Evolutionary conservation across 2,113 vertebrate genomes (phyloP).

Genomic region (Muntiacus muntjak): DNA sequence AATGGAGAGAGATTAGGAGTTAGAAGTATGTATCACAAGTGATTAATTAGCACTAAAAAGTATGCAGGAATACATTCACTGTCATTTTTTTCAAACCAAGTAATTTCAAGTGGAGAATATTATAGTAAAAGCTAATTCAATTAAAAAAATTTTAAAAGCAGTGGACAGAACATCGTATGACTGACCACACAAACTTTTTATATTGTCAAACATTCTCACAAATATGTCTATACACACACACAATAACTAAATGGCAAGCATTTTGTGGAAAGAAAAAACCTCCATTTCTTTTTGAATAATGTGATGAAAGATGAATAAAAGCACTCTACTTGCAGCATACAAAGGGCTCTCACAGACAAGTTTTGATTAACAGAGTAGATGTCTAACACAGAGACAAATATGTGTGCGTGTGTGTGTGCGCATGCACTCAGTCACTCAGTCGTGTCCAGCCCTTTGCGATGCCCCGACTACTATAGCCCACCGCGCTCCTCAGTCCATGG

Average conservation of each 20-base stretch:
- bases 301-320: not conserved
- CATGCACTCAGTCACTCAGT: not conserved
- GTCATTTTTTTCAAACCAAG: not conserved
- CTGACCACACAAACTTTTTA: not conserved
- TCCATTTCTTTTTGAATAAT: not conserved
- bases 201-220: not conserved
- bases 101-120: not conserved
- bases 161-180: not conserved
- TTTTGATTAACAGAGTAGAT: not conserved
- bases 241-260: not conserved
- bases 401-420: accelerated
- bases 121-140: not conserved
- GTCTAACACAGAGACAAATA: not conserved
- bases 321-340: not conserved
- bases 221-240: not conserved
- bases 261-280: not conserved
- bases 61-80: not conserved
- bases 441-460: not conserved
- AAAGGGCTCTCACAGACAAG: not conserved
- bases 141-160: not conserved
- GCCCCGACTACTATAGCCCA: not conserved
- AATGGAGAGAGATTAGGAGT: not conserved
- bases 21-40: not conserved
- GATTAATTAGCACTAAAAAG: not conserved
- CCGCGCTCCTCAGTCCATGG: not conserved